phyloP scores from a whole-genome alignment of 2,888 invertebrate species.

The Galerucella pusilla region DNA sequence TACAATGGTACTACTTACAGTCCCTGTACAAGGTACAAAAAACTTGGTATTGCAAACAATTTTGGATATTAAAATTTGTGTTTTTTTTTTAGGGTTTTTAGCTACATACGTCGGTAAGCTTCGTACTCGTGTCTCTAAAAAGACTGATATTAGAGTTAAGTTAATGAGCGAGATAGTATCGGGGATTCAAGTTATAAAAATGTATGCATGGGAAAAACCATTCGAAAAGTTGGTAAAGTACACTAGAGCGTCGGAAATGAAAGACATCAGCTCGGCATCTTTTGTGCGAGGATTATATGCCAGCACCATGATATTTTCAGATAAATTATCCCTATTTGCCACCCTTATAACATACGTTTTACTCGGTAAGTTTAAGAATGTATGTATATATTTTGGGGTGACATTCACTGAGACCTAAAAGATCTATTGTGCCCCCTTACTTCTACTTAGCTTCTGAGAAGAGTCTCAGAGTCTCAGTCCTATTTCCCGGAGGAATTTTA shows the following conservation, averaged over 20 bases:
- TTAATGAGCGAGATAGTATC: slow-evolving; percentile 90
- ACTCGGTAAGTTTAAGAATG: slow-evolving; percentile 64
- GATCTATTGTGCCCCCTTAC: too few species aligned
- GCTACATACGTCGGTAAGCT: slow-evolving; percentile 80
- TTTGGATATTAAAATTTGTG: background rate
- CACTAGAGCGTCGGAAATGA: slow-evolving; percentile 77
- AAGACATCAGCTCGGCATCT: slow-evolving; percentile 71
- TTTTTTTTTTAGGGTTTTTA: slow-evolving; percentile 55
- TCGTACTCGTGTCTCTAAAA: slow-evolving; percentile 77
- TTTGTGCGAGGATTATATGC: slow-evolving; percentile 73
- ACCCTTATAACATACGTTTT: slow-evolving; percentile 82
- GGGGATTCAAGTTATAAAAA: slow-evolving; percentile 83
- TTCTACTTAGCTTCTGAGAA: too few species aligned
- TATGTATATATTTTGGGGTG: too few species aligned
- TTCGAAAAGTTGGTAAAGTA: slow-evolving; percentile 80
- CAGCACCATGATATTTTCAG: slow-evolving; percentile 78
- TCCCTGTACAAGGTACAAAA: slow-evolving; percentile 84
- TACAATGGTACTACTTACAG: slow-evolving; percentile 75
- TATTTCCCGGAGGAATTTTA: too few species aligned
- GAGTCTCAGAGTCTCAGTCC: too few species aligned
- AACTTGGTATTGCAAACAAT: background rate
- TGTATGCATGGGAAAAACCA: slow-evolving; percentile 70
- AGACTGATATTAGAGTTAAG: slow-evolving; percentile 85
- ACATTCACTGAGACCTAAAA: too few species aligned
- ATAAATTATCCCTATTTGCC: slow-evolving; percentile 81